Percentiles rank a stretch among this genome's conserved stretches.
Evolutionary conservation across 2,113 vertebrate species (phyloP).

Genomic region (Rhinichthys klamathensis): DNA sequence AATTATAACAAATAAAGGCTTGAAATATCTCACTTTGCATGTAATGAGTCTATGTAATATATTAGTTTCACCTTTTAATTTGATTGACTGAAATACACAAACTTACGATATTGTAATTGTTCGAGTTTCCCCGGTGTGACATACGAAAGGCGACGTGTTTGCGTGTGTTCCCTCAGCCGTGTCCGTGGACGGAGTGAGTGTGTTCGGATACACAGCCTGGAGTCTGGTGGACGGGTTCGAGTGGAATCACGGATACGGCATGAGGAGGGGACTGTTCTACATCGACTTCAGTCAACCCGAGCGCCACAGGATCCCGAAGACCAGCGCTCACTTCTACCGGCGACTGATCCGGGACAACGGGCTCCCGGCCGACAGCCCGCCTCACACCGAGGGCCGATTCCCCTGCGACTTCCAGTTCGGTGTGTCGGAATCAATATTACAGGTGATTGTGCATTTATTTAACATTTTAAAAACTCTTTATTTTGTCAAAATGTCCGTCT

Average conservation of each 20-base stretch:
- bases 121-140: too few species aligned
- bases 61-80: too few species aligned
- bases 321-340: conserved; percentile 87
- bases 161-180: conserved; percentile 75
- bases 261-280: conserved; percentile 90
- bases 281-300: conserved; percentile 81
- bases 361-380: conserved; percentile 75
- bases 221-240: conserved; percentile 94
- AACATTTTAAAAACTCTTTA: too few species aligned
- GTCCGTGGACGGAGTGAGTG: conserved; percentile 80
- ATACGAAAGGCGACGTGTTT: neutral
- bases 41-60: too few species aligned
- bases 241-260: conserved; percentile 86
- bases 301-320: conserved; percentile 85
- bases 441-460: conserved; percentile 70
- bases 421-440: conserved; percentile 86
- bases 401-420: conserved; percentile 95
- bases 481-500: too few species aligned
- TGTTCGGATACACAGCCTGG: conserved; percentile 93
- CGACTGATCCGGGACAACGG: conserved; percentile 84
- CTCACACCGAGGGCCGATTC: conserved; percentile 77
- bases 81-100: too few species aligned
- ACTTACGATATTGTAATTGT: too few species aligned
- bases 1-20: too few species aligned
- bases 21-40: too few species aligned